phyloP scores from a whole-genome alignment of 2,888 invertebrate genomes.

The Pammene aurita region DNA sequence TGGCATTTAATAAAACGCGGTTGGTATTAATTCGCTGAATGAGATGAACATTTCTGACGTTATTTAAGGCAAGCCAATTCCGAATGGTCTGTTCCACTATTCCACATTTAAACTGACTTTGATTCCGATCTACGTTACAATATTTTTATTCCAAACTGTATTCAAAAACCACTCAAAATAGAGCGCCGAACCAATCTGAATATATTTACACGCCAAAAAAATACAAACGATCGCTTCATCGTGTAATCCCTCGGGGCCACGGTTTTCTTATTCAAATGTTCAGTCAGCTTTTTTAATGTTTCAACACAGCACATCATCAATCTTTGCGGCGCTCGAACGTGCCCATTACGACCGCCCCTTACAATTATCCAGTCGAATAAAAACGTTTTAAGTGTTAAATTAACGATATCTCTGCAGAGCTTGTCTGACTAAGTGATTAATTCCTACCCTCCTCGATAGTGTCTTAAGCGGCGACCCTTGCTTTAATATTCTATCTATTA shows the following conservation, averaged over 20 bases:
- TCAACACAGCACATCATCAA: slow-evolving; percentile 76
- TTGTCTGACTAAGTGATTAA: slow-evolving; percentile 77
- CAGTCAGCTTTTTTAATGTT: slow-evolving; percentile 76
- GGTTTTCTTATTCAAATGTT: slow-evolving; percentile 77
- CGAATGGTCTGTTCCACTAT: background rate
- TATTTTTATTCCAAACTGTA: slow-evolving; percentile 14
- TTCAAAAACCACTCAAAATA: slow-evolving; percentile 42
- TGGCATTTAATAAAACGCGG: too few relatives aligned
- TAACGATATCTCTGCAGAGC: slow-evolving; percentile 78
- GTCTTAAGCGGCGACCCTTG: slow-evolving; percentile 48
- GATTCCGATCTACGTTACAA: slow-evolving; percentile 10
- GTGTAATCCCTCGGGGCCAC: slow-evolving; percentile 69
- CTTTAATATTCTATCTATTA: slow-evolving; percentile 41
- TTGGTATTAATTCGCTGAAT: background rate
- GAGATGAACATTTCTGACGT: background rate
- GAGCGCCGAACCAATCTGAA: slow-evolving; percentile 36
- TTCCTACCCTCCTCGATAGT: slow-evolving; percentile 65
- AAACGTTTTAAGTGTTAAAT: slow-evolving; percentile 82
- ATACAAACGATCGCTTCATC: slow-evolving; percentile 66
- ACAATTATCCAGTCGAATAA: slow-evolving; percentile 82
- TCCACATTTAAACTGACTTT: background rate
- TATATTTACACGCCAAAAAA: slow-evolving; percentile 54
- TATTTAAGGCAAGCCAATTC: background rate
- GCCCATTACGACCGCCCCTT: slow-evolving; percentile 74
- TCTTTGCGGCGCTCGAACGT: slow-evolving; percentile 75